phyloP scores from a whole-genome alignment of 2,113 vertebrate species.

The Callionymus lyra region DNA sequence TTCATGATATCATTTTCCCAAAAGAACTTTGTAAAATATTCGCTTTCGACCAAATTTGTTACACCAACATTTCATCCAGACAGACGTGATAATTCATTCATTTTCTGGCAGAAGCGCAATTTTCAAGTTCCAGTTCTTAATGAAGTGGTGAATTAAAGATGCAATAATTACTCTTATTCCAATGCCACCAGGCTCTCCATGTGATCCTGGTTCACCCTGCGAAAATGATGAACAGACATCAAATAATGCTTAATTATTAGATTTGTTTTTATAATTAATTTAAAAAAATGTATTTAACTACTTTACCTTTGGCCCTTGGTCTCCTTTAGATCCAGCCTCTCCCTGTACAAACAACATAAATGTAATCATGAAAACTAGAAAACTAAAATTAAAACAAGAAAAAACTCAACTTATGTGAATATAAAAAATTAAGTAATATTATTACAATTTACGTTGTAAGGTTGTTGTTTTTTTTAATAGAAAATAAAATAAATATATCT shows the following conservation, averaged over 20 bases:
- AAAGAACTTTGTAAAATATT: too few species aligned
- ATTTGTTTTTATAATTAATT: too few species aligned
- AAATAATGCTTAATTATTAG: too few species aligned
- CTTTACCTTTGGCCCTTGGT: conserved; percentile 57
- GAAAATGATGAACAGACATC: conserved; percentile 2
- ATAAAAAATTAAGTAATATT: not conserved
- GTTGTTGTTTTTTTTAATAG: too few species aligned
- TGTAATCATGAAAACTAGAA: not conserved
- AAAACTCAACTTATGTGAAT: not conserved
- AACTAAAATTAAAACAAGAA: not conserved
- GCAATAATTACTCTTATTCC: conserved; percentile 65
- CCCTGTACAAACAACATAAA: conserved; percentile 50
- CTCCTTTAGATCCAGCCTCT: conserved; percentile 55
- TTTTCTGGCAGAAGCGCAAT: too few species aligned
- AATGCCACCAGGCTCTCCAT: conserved; percentile 72
- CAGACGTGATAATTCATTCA: too few species aligned
- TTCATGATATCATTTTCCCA: too few species aligned
- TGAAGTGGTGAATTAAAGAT: not conserved
- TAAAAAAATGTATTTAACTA: not conserved
- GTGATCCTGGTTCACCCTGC: conserved; percentile 72
- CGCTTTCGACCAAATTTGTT: too few species aligned
- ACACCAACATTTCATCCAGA: too few species aligned
- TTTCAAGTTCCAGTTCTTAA: too few species aligned
- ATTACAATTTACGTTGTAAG: too few species aligned
- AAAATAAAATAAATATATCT: too few species aligned